These are phyloP conservation scores for Diarsia mendica DNA, from an alignment of 2,888 invertebrate species.

Conservation along the genomic window DNA sequence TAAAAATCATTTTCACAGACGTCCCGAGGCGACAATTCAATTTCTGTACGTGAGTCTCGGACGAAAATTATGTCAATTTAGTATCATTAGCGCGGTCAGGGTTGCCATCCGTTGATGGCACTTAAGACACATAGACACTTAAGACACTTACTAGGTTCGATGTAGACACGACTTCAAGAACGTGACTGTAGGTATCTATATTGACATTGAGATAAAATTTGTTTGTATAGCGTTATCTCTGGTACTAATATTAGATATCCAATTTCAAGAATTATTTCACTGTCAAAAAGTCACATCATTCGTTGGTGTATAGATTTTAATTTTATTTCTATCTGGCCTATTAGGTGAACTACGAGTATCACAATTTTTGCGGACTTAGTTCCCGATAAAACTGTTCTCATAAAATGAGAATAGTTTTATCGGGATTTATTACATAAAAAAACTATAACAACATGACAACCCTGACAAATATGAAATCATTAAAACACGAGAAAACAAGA, in stretches of 20 bases:
- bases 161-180: too few relatives aligned
- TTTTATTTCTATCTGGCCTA: too few relatives aligned
- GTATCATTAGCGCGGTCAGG: constrained; percentile 73
- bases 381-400: not conserved
- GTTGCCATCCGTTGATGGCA: constrained; percentile 44
- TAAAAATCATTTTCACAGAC: constrained; percentile 58
- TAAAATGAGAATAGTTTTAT: too few relatives aligned
- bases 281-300: too few relatives aligned
- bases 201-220: too few relatives aligned
- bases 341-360: too few relatives aligned
- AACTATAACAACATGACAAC: not conserved
- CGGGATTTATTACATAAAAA: not conserved
- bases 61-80: constrained; percentile 79
- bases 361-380: too few relatives aligned
- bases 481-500: constrained; percentile 37
- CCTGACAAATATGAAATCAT: constrained; percentile 36
- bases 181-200: too few relatives aligned
- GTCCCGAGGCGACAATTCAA: constrained; percentile 70
- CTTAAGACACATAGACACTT: constrained; percentile 23
- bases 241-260: too few relatives aligned
- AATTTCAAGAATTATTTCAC: too few relatives aligned
- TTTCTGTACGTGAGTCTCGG: constrained; percentile 69
- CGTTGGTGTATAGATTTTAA: too few relatives aligned
- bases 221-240: too few relatives aligned
- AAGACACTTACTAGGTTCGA: not conserved